Evolutionary conservation across 2,888 invertebrate species (phyloP), one percentile per base, ranked within the genome.

Genomic region (Brachypterus glaber): DNA sequence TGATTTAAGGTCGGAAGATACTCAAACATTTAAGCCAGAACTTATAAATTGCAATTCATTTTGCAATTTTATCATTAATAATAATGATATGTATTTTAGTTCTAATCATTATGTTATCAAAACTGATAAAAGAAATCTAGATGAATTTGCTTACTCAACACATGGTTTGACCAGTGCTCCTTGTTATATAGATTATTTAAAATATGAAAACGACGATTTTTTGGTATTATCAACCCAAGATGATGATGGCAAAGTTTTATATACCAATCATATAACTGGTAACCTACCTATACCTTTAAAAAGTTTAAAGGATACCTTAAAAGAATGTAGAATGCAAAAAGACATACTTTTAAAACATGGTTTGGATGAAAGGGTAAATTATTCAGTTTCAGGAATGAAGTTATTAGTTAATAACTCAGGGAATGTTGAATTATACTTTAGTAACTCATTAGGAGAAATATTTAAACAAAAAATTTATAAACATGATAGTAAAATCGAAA

Each of bases 71-170:
- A 39, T 25, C 32, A 30, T 45, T 11, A 5, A 44, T 11, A 35
- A 44, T 8, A 37, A 46, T 36, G 37, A 29, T 7, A 26, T 54
- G 15, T 29, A 51, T 25, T 33, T 51, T 11, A 33, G 39, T 9
- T 40, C 52, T 9, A 35, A 46, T 33, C 54, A 53, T 40, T 53
- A 53, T 38, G 24, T 53, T 2, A 35, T 53, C 21, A 52, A 48
- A 44, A 41, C 48, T 8, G 50, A 52, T 46, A 27, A 50, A 17
- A 37, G 51, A 17, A 9, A 39, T 13, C 30, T 45, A 8, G 27
- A 49, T 29, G 27, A 50, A 25, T 14, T 39, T 11, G 40, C 27
- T 7, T 26, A 47, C 25, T 50, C 46, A 34, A 44, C 50, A 13
- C 54, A 54, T 39, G 40, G 47, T 4, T 27, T 52, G 26, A 39